Evolutionary conservation across 2,888 invertebrate genomes (phyloP).

Genomic region (Cantharis lateralis): DNA sequence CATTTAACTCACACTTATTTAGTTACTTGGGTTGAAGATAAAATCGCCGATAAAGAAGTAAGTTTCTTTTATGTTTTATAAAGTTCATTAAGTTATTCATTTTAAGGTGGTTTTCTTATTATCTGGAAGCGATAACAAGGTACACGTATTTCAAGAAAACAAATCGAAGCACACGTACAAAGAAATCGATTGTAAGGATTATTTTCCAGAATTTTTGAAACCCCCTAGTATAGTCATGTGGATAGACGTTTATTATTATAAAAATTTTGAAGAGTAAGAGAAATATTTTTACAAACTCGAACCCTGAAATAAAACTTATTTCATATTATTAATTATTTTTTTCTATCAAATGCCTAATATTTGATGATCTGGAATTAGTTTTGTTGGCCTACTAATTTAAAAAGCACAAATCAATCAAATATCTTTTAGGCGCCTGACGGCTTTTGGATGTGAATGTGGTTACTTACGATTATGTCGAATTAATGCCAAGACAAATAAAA

Average conservation of each 20-base stretch:
- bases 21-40: slow-evolving; percentile 50
- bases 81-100: neutral
- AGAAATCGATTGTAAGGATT: slow-evolving; percentile 61
- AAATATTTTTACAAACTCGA: neutral
- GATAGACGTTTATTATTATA: slow-evolving; percentile 60
- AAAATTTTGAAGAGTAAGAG: slow-evolving; percentile 56
- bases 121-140: slow-evolving; percentile 66
- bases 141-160: slow-evolving; percentile 69
- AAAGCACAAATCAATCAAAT: neutral
- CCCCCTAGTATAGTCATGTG: slow-evolving; percentile 61
- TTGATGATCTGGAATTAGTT: no score
- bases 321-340: no score
- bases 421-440: slow-evolving; percentile 60
- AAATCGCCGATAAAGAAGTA: slow-evolving; percentile 55
- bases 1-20: slow-evolving; percentile 66
- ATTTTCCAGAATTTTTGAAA: slow-evolving; percentile 65
- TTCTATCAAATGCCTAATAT: no score
- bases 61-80: slow-evolving; percentile 7
- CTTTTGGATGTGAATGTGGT: slow-evolving; percentile 67
- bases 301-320: neutral
- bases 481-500: slow-evolving; percentile 56
- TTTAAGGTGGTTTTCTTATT: slow-evolving; percentile 65
- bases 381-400: neutral
- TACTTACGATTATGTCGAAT: slow-evolving; percentile 60
- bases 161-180: slow-evolving; percentile 61